Conservation (phyloP, 2,113 vertebrate species). For the Aramus guarauna region DNA sequence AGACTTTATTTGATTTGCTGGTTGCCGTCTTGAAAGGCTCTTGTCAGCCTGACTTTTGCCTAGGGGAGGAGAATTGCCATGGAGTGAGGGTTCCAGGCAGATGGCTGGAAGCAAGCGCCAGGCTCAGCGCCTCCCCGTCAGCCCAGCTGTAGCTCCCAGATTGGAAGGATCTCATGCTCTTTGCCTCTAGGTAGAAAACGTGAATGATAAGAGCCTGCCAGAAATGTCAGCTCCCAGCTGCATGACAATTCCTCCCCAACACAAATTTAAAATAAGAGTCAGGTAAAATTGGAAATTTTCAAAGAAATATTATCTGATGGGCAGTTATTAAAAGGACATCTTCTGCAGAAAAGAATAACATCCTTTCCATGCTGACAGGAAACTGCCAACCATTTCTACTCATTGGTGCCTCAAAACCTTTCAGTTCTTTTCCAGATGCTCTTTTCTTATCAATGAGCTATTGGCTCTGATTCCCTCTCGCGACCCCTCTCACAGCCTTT, state of each 20-base stretch:
- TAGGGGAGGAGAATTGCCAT: constrained; percentile 30
- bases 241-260: constrained; percentile 26
- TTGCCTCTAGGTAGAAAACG: constrained; percentile 55
- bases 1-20: constrained; percentile 55
- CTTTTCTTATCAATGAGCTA: background rate
- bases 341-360: background rate
- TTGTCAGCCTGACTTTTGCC: constrained; percentile 60
- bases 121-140: background rate
- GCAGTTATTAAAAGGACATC: constrained; percentile 28
- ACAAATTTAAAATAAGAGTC: constrained; percentile 39
- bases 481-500: background rate
- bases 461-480: background rate
- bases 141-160: constrained; percentile 59
- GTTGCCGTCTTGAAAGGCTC: constrained; percentile 57
- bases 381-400: background rate
- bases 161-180: constrained; percentile 47
- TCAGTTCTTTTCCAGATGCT: background rate
- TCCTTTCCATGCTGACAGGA: background rate
- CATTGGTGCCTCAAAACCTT: background rate
- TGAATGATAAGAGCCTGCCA: constrained; percentile 58
- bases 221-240: constrained; percentile 55
- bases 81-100: constrained; percentile 58
- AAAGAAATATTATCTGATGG: constrained; percentile 1
- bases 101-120: constrained; percentile 46
- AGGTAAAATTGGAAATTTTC: constrained; percentile 39